Evolutionary conservation across 2,113 vertebrate species (phyloP).

Genomic region (Cochlearius cochlearius): DNA sequence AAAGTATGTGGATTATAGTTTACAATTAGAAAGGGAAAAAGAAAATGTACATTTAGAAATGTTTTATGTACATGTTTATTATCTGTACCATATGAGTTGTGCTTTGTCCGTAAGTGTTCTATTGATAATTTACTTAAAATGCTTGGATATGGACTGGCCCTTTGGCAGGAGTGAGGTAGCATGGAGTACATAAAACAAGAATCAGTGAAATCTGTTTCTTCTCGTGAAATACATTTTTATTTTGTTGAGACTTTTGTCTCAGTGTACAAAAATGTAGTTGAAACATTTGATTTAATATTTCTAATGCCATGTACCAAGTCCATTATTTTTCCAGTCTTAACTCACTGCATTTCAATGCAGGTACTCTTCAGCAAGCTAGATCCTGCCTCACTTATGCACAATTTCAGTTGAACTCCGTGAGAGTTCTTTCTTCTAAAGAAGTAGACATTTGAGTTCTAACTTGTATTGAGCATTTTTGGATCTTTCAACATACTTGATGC

Average conservation of each 20-base stretch:
- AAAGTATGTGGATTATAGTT: neutral
- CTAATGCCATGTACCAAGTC: neutral
- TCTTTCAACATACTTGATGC: neutral
- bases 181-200: neutral
- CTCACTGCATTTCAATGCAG: neutral
- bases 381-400: constrained; percentile 1
- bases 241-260: neutral
- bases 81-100: neutral
- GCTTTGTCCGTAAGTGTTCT: neutral
- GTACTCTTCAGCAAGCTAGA: neutral
- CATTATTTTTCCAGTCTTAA: neutral
- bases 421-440: neutral
- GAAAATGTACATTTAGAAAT: neutral
- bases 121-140: neutral
- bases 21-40: neutral
- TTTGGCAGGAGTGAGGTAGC: neutral
- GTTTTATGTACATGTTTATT: neutral
- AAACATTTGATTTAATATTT: neutral
- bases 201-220: neutral
- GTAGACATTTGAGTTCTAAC: neutral
- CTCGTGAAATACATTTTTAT: neutral
- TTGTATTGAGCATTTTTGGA: neutral
- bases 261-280: neutral
- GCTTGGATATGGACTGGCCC: neutral
- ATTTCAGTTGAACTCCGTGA: neutral